Percentiles rank a stretch among this genome's conserved stretches.
These are phyloP conservation scores for Macrocentrus cingulum DNA, from an alignment of 1,140 invertebrate species.

Conservation along the genomic window DNA sequence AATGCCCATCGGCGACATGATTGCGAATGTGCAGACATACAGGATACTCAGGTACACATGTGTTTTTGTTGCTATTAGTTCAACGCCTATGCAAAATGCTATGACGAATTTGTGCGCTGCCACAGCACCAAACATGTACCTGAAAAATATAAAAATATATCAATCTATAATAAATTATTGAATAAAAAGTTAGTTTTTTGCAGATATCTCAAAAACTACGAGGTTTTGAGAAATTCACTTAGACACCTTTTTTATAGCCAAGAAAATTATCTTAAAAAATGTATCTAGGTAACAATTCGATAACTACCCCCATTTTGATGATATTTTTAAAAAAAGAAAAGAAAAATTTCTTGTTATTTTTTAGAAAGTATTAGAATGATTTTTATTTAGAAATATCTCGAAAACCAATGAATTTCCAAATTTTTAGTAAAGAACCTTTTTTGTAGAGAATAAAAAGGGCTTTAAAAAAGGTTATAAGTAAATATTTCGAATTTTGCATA, in stretches of 20 bases:
- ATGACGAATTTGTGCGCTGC: conserved; percentile 89
- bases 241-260: too few relatives aligned
- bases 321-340: too few relatives aligned
- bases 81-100: conserved; percentile 82
- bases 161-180: neutral
- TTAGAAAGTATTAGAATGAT: too few relatives aligned
- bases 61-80: conserved; percentile 71
- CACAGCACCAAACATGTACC: conserved; percentile 80
- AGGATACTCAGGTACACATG: conserved; percentile 63
- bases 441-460: too few relatives aligned
- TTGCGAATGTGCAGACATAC: conserved; percentile 76
- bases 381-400: conserved; percentile 7
- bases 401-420: neutral
- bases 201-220: too few relatives aligned
- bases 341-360: too few relatives aligned
- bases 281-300: too few relatives aligned
- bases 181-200: neutral
- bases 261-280: too few relatives aligned
- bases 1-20: conserved; percentile 77
- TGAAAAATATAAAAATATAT: conserved; percentile 33
- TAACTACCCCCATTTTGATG: too few relatives aligned
- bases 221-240: too few relatives aligned
- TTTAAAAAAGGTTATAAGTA: too few relatives aligned
- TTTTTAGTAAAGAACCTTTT: conserved; percentile 1
- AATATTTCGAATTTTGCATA: too few relatives aligned